Percentiles rank a stretch among this genome's conserved stretches.
These are phyloP conservation scores for Salminus brasiliensis DNA, from an alignment of 2,113 vertebrate species.

Conservation along the genomic window DNA sequence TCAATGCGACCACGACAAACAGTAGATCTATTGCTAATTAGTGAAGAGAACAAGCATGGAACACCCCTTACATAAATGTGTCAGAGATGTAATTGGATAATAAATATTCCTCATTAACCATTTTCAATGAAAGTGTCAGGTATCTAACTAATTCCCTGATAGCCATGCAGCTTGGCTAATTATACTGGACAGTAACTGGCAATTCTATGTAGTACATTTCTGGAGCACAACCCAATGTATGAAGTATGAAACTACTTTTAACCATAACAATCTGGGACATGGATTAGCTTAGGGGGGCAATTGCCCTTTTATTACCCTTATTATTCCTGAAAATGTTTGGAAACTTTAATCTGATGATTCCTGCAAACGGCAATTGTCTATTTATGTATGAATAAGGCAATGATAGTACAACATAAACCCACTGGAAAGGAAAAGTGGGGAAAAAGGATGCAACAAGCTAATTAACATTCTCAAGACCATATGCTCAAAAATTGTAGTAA, in stretches of 20 bases:
- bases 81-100: not conserved
- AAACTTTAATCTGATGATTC: not conserved
- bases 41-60: not conserved
- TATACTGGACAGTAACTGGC: not conserved
- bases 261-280: not conserved
- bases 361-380: not conserved
- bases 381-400: not conserved
- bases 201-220: not conserved
- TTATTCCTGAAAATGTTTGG: not conserved
- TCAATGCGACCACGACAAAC: too few species aligned
- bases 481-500: constrained; percentile 2
- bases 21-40: not conserved
- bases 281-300: not conserved
- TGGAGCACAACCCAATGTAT: not conserved
- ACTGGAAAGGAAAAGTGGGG: not conserved
- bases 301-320: not conserved
- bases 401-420: not conserved
- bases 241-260: not conserved
- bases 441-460: not conserved
- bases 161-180: not conserved
- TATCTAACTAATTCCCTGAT: not conserved
- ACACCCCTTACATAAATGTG: not conserved
- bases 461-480: not conserved
- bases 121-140: not conserved
- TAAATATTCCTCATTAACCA: not conserved